Evolutionary conservation across 2,797 vertebrate genomes (phyloP), one percentile per base, ranked within the genome.

Genomic region (Thamnophis elegans): DNA sequence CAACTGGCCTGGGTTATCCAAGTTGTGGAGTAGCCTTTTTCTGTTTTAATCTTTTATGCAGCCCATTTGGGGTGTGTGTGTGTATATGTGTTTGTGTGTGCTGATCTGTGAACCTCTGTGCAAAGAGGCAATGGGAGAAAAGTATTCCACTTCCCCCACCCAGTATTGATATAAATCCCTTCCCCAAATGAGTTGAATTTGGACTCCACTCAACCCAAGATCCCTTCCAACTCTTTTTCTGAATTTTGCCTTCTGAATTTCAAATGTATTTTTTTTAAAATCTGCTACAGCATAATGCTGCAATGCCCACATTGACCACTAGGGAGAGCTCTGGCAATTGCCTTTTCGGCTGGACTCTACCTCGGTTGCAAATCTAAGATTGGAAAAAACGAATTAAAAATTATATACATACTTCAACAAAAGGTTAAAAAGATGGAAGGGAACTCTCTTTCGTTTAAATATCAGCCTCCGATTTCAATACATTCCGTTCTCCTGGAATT

Each of bases 271-370:
- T 47, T 18, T 7, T 89, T n/a, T 51, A 51, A 94, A 82, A 82
- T 95, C 96, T 42, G 9, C 94, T 94, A 92, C 65, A 89, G 47
- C 89, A 6, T n/a, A 58, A 62, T 12, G 53, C 93, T 95, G 96
- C 95, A 91, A 65, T 73, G 54, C 82, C 65, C 1, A 2, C 2
- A 25, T 78, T 7, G 16, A 92, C 88, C 97, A 87, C 97, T 96
- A 97, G 96, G 97, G 94, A 96, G 97, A 96, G 97, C 97, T 96
- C 94, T 95, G 94, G 95, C 97, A 95, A 95, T 95, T 96, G 95
- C 91, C 96, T 96, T 94, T 25, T 32, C 28, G 4, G 11, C 20
- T 60, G 42, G 65, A 11, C 65, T 42, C 4, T 36, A 5, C 53
- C 32, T 3, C 0, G 10, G 53, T 58, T 86, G 5, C 22, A 87